Evolutionary conservation across 37 sponge, comb jelly and placozoan species (phyloP), one percentile per base, ranked within the genome.

Genomic region (Beroe forskalii): DNA sequence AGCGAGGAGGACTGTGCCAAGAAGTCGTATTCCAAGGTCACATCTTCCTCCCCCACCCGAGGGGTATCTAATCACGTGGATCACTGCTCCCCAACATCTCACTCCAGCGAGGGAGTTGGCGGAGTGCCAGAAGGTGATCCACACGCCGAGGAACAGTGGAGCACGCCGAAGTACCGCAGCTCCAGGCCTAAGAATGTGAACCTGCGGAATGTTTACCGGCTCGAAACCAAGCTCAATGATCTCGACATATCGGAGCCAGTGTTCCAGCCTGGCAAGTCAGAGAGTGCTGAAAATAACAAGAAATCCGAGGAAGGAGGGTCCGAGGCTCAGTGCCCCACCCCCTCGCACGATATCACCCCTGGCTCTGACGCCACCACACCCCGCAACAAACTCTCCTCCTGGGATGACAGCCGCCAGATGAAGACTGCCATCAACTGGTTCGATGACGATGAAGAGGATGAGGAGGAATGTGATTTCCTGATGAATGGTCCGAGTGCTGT

Each of bases 171-270:
- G 14, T n/a, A 63, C 25, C 9, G 66, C 28, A 8, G 25, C n/a
- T 19, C 25, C n/a, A 63, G n/a, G 25, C 66, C 66, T n/a, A 63
- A 63, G 66, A 19, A 6, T 20, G 25, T 63, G 9, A 63, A 63
- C 66, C 25, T 63, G 66, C 9, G n/a, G 25, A 63, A 63, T 63
- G 66, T 63, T 8, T 63, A 63, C 66, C 20, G 25, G 25, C 66
- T 63, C n/a, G 66, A 63, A 30, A 63, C 66, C 14, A 63, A 72
- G 40, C 30, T 72, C 1, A 72, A 72, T 37, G 75, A 33, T 20
- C 75, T 72, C 1, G 75, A 72, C 39, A 72, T 72, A 6, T 72
- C 75, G 23, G 75, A 72, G 39, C 75, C 75, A 4, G 66, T 63
- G 9, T 63, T 63, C 66, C n/a, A n/a, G n/a, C 66, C 66, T 6